Evolutionary conservation across 1,140 invertebrate species (phyloP).

Genomic region (Muscidifurax raptorellus): DNA sequence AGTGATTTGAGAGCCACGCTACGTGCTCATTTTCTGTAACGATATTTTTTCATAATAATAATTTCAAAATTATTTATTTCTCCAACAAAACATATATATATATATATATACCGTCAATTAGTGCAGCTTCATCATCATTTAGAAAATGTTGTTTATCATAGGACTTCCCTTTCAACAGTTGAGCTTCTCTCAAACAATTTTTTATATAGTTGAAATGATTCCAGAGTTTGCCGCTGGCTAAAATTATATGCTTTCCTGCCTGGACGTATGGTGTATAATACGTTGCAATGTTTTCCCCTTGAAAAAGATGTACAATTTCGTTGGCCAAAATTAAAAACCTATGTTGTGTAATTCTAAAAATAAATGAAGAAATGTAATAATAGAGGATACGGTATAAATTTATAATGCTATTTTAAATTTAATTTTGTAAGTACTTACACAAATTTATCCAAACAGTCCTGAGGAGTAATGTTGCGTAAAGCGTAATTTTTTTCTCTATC

Average conservation of each 20-base stretch:
- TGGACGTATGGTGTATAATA: constrained; percentile 38
- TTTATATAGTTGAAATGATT: constrained; percentile 22
- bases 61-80: constrained; percentile 1
- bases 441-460: too few species aligned
- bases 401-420: background rate
- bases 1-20: background rate
- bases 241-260: background rate
- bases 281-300: constrained; percentile 4
- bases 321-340: constrained; percentile 26
- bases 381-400: background rate
- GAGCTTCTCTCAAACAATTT: background rate
- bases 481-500: too few species aligned
- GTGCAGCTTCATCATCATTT: background rate
- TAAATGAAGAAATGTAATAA: background rate
- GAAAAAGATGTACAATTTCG: constrained; percentile 24
- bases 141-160: background rate
- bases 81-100: too few species aligned
- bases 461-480: too few species aligned
- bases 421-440: too few species aligned
- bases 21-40: background rate
- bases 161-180: background rate
- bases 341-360: constrained; percentile 14
- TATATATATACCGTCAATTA: too few species aligned
- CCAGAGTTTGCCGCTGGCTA: constrained; percentile 26
- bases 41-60: background rate